These are phyloP conservation scores for Saimiri boliviensis DNA, from an alignment of 2,113 vertebrate genomes.

Conservation along the genomic window DNA sequence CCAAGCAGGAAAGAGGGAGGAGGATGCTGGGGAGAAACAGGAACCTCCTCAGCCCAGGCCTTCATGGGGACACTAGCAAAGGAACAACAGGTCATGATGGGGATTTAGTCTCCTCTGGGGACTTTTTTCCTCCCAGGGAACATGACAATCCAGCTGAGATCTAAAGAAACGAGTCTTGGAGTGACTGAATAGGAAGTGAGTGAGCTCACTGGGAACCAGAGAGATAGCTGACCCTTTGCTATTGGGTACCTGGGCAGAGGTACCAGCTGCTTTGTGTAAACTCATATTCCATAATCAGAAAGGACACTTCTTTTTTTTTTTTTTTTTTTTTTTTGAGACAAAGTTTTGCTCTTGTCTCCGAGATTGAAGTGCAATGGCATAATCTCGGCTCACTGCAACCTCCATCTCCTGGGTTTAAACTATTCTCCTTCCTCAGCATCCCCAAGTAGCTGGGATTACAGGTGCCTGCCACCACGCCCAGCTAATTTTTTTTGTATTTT, in stretches of 20 bases:
- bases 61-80: neutral
- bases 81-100: neutral
- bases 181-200: neutral
- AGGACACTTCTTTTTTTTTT: neutral
- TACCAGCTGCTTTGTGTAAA: neutral
- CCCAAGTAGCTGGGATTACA: no score
- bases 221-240: neutral
- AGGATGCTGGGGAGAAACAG: neutral
- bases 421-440: no score
- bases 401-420: no score
- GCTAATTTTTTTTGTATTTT: no score
- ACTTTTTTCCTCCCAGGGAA: neutral
- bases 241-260: neutral
- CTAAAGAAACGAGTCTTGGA: neutral
- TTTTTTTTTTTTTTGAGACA: no score
- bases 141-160: neutral
- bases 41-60: neutral
- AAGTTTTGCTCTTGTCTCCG: no score
- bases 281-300: neutral
- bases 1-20: neutral
- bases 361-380: no score
- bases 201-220: neutral
- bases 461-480: no score
- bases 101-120: neutral
- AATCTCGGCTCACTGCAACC: no score